phyloP scores from a whole-genome alignment of 2,888 invertebrate genomes.

The Parnassius mnemosyne region DNA sequence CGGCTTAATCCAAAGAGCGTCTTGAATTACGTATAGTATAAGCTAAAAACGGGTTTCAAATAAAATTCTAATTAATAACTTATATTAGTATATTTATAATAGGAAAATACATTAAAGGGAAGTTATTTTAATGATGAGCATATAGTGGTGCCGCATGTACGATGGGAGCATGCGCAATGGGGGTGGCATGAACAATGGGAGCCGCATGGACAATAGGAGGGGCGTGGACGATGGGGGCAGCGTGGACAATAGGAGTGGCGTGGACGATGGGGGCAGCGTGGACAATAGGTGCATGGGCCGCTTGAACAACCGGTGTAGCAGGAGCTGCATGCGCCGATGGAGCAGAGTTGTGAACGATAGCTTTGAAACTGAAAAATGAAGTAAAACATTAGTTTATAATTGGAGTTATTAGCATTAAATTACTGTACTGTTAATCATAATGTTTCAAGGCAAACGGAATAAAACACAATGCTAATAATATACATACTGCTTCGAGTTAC shows the following conservation, averaged over 20 bases:
- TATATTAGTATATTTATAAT: constrained; percentile 51
- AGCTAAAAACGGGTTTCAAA: neutral
- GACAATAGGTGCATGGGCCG: constrained; percentile 37
- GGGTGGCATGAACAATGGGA: constrained; percentile 41
- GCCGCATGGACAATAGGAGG: constrained; percentile 35
- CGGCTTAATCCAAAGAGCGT: no score
- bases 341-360: constrained; percentile 68
- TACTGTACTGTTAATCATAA: no score
- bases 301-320: constrained; percentile 37
- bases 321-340: constrained; percentile 55
- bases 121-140: constrained; percentile 51
- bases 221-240: constrained; percentile 31
- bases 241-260: constrained; percentile 32
- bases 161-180: constrained; percentile 39
- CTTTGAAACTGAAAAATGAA: constrained; percentile 61
- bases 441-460: no score
- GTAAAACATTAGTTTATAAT: no score
- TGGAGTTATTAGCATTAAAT: no score
- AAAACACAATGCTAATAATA: no score
- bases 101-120: constrained; percentile 36
- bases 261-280: constrained; percentile 34
- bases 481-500: no score
- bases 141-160: constrained; percentile 39
- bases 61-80: constrained; percentile 36
- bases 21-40: no score